phyloP scores from a whole-genome alignment of 2,797 vertebrate species.

The Adrianichthys oophorus region DNA sequence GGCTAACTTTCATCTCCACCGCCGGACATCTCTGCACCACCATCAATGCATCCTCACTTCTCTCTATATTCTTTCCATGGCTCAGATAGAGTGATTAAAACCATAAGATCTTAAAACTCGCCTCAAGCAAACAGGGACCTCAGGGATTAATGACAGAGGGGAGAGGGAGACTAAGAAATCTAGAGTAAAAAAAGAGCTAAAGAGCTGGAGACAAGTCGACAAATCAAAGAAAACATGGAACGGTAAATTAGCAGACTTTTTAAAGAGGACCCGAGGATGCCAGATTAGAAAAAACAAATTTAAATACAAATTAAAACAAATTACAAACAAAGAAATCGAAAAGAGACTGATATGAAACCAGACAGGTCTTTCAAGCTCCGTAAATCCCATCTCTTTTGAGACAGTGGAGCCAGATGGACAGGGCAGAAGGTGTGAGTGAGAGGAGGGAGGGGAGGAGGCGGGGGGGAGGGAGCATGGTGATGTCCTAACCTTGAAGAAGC shows the following conservation, averaged over 20 bases:
- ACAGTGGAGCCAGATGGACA: constrained; percentile 71
- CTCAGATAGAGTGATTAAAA: constrained; percentile 65
- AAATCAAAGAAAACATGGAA: constrained; percentile 30
- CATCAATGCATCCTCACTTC: constrained; percentile 35
- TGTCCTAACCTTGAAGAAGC: constrained; percentile 95
- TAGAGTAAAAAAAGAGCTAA: constrained; percentile 6
- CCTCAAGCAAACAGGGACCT: constrained; percentile 56
- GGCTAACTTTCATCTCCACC: constrained; percentile 56
- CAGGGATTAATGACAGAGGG: constrained; percentile 43
- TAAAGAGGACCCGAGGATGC: constrained; percentile 15
- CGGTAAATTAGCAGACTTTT: constrained; percentile 20
- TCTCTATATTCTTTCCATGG: constrained; percentile 55
- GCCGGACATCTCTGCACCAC: constrained; percentile 32
- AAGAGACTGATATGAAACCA: constrained; percentile 55
- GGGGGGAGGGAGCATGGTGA: constrained; percentile 36
- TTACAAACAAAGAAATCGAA: constrained; percentile 29
- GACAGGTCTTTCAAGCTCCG: constrained; percentile 58
- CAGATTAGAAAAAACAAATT: constrained; percentile 35
- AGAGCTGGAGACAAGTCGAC: constrained; percentile 21
- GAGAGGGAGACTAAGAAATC: constrained; percentile 7
- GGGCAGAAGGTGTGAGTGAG: constrained; percentile 70
- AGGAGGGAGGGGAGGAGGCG: constrained; percentile 35
- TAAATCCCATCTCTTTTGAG: constrained; percentile 68
- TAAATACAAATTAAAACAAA: constrained; percentile 33
- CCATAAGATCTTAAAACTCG: constrained; percentile 63